Conservation (phyloP, 2,888 invertebrate species). For the Eubasilissa splendida region DNA sequence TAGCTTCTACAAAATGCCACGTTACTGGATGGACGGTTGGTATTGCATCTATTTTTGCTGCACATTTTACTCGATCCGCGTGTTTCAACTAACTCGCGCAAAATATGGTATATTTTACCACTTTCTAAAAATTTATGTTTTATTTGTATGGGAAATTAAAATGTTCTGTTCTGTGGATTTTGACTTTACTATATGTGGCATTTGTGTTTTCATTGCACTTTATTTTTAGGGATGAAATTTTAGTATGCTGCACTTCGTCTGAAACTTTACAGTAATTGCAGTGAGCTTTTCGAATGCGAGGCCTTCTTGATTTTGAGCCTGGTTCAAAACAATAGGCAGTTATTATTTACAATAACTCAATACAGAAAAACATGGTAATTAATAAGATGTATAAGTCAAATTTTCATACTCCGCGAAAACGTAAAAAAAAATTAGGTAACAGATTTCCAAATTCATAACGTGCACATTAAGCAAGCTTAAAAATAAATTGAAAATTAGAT, state of each 20-base stretch:
- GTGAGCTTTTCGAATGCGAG: slow-evolving; percentile 1
- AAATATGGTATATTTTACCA: background rate
- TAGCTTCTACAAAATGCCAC: too few relatives aligned
- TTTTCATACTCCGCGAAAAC: too few relatives aligned
- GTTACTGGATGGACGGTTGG: too few relatives aligned
- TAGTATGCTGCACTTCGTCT: slow-evolving; percentile 11
- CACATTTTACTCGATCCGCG: background rate
- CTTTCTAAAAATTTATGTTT: background rate
- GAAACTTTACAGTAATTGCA: slow-evolving; percentile 24
- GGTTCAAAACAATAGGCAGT: background rate
- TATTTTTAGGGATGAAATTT: background rate
- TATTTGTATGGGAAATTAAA: background rate
- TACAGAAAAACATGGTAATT: too few relatives aligned
- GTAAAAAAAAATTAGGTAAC: too few relatives aligned
- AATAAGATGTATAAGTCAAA: too few relatives aligned
- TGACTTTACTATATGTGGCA: background rate
- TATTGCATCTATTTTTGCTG: background rate
- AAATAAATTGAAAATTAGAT: too few relatives aligned
- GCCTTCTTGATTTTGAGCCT: background rate
- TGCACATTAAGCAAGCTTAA: too few relatives aligned
- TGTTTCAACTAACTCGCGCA: background rate
- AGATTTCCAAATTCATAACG: too few relatives aligned
- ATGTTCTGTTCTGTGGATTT: background rate
- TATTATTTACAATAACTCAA: too few relatives aligned
- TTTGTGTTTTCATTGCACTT: background rate